Percentiles rank a stretch among this genome's conserved stretches.
Evolutionary conservation across 2,888 invertebrate species (phyloP).

Genomic region (Cryptocheilus praepositus): DNA sequence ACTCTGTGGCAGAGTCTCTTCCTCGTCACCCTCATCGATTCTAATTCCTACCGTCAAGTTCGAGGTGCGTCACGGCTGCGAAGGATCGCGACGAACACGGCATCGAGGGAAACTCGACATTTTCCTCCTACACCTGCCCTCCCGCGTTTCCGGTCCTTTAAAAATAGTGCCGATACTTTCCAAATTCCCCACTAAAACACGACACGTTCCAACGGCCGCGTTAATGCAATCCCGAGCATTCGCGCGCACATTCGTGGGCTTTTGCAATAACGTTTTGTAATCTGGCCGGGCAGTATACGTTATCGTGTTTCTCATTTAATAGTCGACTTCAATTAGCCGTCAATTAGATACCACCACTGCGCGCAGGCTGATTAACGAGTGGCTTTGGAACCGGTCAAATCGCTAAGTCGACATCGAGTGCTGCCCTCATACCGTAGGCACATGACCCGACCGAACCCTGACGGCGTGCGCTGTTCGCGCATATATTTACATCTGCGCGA

Average conservation of each 20-base stretch:
- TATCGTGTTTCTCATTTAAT: slow-evolving; percentile 58
- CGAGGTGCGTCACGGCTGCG: no score
- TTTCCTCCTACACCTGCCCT: no score
- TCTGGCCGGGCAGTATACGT: slow-evolving; percentile 43
- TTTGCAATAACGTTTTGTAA: slow-evolving; percentile 53
- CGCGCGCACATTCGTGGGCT: slow-evolving; percentile 19
- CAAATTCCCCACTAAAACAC: neutral
- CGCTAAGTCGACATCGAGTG: slow-evolving; percentile 50
- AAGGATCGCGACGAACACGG: no score
- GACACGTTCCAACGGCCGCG: neutral
- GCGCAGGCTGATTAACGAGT: slow-evolving; percentile 53
- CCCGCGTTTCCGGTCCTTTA: no score
- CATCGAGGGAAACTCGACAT: no score
- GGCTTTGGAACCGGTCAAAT: slow-evolving; percentile 54
- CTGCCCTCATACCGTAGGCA: slow-evolving; percentile 25
- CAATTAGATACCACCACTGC: slow-evolving; percentile 55
- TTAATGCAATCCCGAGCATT: neutral
- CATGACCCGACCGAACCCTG: slow-evolving; percentile 45
- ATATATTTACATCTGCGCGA: slow-evolving; percentile 24
- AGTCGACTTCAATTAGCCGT: slow-evolving; percentile 57
- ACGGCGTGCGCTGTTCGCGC: slow-evolving; percentile 20
- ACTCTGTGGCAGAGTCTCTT: neutral
- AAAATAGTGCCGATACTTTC: neutral
- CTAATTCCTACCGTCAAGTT: neutral
- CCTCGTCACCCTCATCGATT: neutral